Conservation (phyloP, 2,888 invertebrate species). For the Drosophila histrio region DNA sequence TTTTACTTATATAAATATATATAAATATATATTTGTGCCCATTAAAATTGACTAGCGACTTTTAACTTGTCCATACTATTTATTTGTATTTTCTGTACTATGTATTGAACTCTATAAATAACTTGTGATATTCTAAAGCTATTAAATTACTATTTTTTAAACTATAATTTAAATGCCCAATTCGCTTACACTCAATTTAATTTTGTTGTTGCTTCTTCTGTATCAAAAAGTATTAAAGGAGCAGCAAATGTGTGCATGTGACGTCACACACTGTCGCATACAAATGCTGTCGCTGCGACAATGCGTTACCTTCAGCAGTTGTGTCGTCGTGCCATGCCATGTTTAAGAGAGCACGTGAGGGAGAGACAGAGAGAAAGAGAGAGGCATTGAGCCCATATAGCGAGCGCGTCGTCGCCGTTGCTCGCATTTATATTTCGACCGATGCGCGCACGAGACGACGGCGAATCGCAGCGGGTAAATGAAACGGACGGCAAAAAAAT, state of each 20-base stretch:
- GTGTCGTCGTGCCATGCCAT: slow-evolving; percentile 25
- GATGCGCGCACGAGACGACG: slow-evolving; percentile 55
- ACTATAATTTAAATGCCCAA: neutral
- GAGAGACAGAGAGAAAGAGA: slow-evolving; percentile 11
- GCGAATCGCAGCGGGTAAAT: slow-evolving; percentile 45
- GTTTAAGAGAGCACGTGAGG: slow-evolving; percentile 7
- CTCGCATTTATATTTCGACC: slow-evolving; percentile 61
- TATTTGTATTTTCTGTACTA: no score
- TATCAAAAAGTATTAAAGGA: neutral
- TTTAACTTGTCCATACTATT: no score
- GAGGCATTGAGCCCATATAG: slow-evolving; percentile 26
- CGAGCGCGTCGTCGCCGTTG: slow-evolving; percentile 45
- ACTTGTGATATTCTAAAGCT: neutral
- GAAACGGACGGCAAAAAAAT: slow-evolving; percentile 34
- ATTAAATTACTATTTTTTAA: neutral
- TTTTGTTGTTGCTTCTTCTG: neutral
- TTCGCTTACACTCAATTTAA: neutral
- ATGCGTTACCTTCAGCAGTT: slow-evolving; percentile 37
- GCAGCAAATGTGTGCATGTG: slow-evolving; percentile 3
- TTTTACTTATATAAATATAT: no score
- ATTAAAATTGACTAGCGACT: no score
- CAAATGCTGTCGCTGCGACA: slow-evolving; percentile 9
- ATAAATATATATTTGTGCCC: no score
- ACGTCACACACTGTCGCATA: slow-evolving; percentile 36
- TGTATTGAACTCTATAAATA: neutral